These are phyloP conservation scores for Scytalopus superciliaris DNA, from an alignment of 2,113 vertebrate genomes.

Conservation along the genomic window DNA sequence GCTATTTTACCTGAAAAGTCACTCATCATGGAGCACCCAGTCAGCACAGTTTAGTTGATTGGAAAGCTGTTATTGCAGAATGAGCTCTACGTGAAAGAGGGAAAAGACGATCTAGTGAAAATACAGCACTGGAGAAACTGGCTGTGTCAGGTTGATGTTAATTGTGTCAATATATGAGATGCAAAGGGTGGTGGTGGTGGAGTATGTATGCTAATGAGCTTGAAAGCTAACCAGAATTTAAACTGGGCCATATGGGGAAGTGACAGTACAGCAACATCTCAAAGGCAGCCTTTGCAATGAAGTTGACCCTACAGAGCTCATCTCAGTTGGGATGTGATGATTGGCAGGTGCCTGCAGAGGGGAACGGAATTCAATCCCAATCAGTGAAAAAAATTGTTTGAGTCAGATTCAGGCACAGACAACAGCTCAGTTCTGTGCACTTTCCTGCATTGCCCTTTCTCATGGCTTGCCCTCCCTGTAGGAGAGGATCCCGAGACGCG, in stretches of 20 bases:
- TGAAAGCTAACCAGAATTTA: constrained; percentile 4
- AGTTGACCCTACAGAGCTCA: not conserved
- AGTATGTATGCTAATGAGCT: not conserved
- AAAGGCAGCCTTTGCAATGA: not conserved
- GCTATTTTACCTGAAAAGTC: not conserved
- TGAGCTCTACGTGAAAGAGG: not conserved
- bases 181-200: not conserved
- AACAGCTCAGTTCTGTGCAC: not conserved
- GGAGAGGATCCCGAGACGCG: constrained; percentile 91
- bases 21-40: not conserved
- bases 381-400: not conserved
- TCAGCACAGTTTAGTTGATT: not conserved
- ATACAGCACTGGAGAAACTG: not conserved
- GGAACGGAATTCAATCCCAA: not conserved
- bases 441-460: not conserved
- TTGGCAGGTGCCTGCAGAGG: rapidly evolving
- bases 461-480: constrained; percentile 13
- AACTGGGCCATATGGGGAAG: not conserved
- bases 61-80: not conserved
- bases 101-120: not conserved
- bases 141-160: not conserved
- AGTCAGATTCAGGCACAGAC: not conserved
- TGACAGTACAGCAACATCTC: not conserved
- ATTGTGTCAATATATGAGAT: not conserved
- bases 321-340: not conserved